A percentile compares a stretch with the other conserved stretches of the same genome.
phyloP scores from a whole-genome alignment of 1,140 invertebrate genomes.

The Neotoxoptera formosana region DNA sequence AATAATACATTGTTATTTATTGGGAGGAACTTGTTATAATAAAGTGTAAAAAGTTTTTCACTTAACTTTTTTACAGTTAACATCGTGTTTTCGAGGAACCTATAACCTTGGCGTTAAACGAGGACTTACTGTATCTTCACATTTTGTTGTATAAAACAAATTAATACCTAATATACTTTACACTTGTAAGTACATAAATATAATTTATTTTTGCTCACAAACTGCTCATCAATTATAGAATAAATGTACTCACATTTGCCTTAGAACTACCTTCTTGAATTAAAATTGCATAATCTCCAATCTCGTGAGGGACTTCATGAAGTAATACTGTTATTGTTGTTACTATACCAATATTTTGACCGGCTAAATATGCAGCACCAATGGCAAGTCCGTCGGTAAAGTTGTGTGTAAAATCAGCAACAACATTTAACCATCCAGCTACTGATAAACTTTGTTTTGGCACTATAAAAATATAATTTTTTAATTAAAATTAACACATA shows the following conservation, averaged over 20 bases:
- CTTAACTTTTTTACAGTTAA: too few species aligned
- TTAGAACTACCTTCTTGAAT: constrained; percentile 91
- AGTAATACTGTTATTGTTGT: constrained; percentile 94
- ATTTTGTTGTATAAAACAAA: too few species aligned
- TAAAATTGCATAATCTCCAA: constrained; percentile 97
- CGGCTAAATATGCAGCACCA: constrained; percentile 94
- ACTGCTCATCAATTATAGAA: constrained; percentile 32
- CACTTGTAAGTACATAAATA: neutral
- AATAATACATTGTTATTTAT: too few species aligned
- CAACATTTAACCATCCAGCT: constrained; percentile 91
- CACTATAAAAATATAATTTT: constrained; percentile 65
- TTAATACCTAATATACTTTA: neutral
- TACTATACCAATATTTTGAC: constrained; percentile 80
- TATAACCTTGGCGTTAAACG: too few species aligned
- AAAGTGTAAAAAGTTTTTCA: too few species aligned
- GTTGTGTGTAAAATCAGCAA: constrained; percentile 95
- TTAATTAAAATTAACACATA: neutral
- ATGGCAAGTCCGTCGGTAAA: constrained; percentile 97
- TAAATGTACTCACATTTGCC: constrained; percentile 71
- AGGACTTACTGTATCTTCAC: too few species aligned
- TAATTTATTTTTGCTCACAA: neutral
- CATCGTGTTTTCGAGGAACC: too few species aligned
- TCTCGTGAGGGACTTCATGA: constrained; percentile 98
- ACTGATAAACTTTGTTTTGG: constrained; percentile 70
- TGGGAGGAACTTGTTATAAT: too few species aligned